Conservation (phyloP, 2,888 invertebrate species). For the Macropis europaea region DNA sequence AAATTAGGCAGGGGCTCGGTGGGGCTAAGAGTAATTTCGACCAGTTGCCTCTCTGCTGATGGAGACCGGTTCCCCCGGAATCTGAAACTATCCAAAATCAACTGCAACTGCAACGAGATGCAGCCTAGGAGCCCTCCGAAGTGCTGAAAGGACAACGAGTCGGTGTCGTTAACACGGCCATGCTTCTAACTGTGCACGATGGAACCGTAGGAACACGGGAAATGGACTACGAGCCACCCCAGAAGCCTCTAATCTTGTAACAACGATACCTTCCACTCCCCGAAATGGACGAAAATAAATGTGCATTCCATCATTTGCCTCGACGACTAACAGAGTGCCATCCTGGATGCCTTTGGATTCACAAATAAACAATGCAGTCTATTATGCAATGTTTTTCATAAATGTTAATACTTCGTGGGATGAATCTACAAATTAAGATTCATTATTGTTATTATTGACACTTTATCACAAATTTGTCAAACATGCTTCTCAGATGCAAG, state of each 20-base stretch:
- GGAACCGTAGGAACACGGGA: constrained; percentile 39
- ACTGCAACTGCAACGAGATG: constrained; percentile 44
- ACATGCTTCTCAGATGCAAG: no score
- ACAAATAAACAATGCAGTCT: no score
- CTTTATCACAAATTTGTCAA: no score
- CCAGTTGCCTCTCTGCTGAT: constrained; percentile 39
- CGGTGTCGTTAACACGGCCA: constrained; percentile 47
- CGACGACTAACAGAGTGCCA: no score
- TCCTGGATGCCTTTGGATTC: no score
- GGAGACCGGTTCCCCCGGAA: constrained; percentile 41
- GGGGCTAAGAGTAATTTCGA: constrained; percentile 53
- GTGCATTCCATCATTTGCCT: no score
- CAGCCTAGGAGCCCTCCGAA: constrained; percentile 28
- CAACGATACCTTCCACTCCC: background rate
- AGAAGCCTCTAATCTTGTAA: constrained; percentile 23
- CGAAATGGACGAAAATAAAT: no score
- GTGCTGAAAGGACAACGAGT: constrained; percentile 53
- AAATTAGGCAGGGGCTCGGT: constrained; percentile 55
- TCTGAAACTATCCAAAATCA: constrained; percentile 55
- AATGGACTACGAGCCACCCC: constrained; percentile 41
- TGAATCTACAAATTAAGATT: no score
- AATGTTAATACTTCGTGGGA: no score
- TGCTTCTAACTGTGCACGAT: constrained; percentile 21
- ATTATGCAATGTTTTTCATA: no score
- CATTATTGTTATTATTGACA: no score